Evolutionary conservation across 2,888 invertebrate genomes (phyloP).

Genomic region (Dynastes tityus): DNA sequence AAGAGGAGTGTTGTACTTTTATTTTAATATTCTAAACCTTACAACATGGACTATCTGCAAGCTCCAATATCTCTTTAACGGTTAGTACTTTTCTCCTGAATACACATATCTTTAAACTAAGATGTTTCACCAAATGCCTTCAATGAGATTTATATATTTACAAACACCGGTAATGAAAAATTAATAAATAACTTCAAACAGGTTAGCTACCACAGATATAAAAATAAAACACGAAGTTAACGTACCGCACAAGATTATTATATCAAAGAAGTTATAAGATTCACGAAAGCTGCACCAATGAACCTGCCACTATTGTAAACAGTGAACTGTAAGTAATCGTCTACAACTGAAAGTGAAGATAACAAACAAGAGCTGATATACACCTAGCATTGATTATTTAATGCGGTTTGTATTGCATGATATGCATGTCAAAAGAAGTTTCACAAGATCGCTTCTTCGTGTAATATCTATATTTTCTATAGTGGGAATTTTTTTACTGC

Average conservation of each 20-base stretch:
- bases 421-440: slow-evolving; percentile 27
- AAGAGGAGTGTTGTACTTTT: too few relatives aligned
- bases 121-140: too few relatives aligned
- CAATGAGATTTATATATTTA: too few relatives aligned
- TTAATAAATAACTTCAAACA: neutral
- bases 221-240: neutral
- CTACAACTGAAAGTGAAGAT: slow-evolving; percentile 39
- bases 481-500: slow-evolving; percentile 4
- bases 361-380: slow-evolving; percentile 13
- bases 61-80: too few relatives aligned
- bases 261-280: neutral
- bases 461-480: neutral
- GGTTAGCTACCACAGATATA: neutral
- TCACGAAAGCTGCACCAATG: neutral
- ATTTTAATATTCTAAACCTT: too few relatives aligned
- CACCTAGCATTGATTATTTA: slow-evolving; percentile 8
- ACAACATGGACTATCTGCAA: too few relatives aligned
- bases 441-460: slow-evolving; percentile 6
- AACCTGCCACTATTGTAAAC: neutral
- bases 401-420: slow-evolving; percentile 19
- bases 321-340: slow-evolving; percentile 18
- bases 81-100: too few relatives aligned
- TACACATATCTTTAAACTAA: too few relatives aligned
- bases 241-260: neutral
- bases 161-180: too few relatives aligned